Evolutionary conservation across 2,888 invertebrate species (phyloP).

Genomic region (Eupithecia exiguata): DNA sequence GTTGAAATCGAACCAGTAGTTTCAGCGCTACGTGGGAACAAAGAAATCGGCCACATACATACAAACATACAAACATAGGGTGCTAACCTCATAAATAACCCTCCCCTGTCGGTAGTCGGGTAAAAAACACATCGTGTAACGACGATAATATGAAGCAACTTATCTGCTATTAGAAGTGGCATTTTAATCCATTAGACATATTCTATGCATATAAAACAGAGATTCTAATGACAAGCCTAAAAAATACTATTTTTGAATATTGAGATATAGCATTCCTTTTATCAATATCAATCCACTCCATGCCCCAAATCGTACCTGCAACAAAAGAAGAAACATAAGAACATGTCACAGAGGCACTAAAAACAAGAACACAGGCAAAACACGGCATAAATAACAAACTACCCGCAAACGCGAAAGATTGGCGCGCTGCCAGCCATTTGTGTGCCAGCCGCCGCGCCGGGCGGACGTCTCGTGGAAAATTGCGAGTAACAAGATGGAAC

Average conservation of each 20-base stretch:
- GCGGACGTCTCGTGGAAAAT: slow-evolving; percentile 36
- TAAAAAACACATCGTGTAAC: too few relatives aligned
- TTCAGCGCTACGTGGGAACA: too few relatives aligned
- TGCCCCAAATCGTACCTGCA: slow-evolving; percentile 46
- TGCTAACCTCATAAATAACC: too few relatives aligned
- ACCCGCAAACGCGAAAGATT: slow-evolving; percentile 34
- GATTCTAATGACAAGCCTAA: background rate
- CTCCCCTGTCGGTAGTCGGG: too few relatives aligned
- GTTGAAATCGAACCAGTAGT: too few relatives aligned
- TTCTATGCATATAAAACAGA: too few relatives aligned
- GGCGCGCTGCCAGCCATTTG: slow-evolving; percentile 48
- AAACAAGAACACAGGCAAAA: slow-evolving; percentile 44
- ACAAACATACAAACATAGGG: too few relatives aligned
- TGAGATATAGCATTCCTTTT: background rate
- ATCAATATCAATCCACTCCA: slow-evolving; percentile 16
- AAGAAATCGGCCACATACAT: too few relatives aligned
- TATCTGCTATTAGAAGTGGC: background rate
- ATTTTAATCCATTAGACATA: background rate
- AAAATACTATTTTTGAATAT: background rate
- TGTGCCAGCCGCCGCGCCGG: slow-evolving; percentile 29
- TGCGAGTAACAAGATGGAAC: slow-evolving; percentile 21
- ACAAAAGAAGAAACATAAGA: slow-evolving; percentile 38
- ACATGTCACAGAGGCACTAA: slow-evolving; percentile 12
- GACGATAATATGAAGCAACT: too few relatives aligned
- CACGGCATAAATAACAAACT: slow-evolving; percentile 40